These are phyloP conservation scores for Tapirus terrestris DNA, from an alignment of 2,113 vertebrate genomes.

Conservation along the genomic window DNA sequence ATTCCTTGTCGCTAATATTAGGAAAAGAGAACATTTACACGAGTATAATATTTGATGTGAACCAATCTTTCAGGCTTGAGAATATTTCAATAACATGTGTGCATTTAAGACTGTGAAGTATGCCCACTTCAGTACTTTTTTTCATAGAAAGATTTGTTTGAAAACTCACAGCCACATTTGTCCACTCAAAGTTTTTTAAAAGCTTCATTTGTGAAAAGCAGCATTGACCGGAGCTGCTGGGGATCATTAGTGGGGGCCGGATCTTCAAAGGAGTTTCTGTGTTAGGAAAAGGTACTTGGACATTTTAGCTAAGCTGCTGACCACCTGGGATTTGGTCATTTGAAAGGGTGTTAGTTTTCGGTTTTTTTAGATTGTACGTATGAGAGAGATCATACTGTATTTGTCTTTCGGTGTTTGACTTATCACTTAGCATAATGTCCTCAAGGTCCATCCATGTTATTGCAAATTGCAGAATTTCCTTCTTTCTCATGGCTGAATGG, in stretches of 20 bases:
- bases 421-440: background rate
- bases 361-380: background rate
- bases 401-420: background rate
- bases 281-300: slow-evolving; percentile 2
- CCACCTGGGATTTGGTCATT: slow-evolving; percentile 43
- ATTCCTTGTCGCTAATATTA: background rate
- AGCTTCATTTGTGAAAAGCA: slow-evolving; percentile 56
- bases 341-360: background rate
- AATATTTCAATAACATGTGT: background rate
- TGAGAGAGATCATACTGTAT: background rate
- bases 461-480: background rate
- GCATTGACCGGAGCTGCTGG: background rate
- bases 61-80: background rate
- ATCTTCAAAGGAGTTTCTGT: slow-evolving; percentile 4
- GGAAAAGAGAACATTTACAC: background rate
- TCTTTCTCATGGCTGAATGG: background rate
- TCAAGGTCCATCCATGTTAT: background rate
- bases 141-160: slow-evolving; percentile 30
- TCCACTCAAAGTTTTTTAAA: background rate
- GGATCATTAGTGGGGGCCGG: background rate
- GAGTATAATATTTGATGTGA: background rate
- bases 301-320: slow-evolving; percentile 34
- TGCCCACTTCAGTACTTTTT: background rate
- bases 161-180: slow-evolving; percentile 48
- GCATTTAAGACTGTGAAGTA: background rate